Percentiles rank a stretch among this genome's conserved stretches.
Evolutionary conservation across 2,113 vertebrate genomes (phyloP).

Genomic region (Sebastes fasciatus): DNA sequence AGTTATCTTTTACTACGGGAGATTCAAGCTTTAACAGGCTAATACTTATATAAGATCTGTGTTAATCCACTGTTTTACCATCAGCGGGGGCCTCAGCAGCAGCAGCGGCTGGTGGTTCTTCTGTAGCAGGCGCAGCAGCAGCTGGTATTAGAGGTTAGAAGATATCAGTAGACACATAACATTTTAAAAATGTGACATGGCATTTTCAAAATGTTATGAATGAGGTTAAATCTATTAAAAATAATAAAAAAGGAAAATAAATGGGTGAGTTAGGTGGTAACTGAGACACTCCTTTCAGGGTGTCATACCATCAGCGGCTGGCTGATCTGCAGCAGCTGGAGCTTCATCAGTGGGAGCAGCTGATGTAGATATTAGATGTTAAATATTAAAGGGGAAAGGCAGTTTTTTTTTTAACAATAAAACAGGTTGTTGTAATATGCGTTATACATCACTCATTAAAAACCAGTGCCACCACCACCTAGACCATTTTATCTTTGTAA

Average conservation of each 20-base stretch:
- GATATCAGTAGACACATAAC: neutral
- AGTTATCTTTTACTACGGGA: neutral
- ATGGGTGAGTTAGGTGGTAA: neutral
- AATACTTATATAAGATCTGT: neutral
- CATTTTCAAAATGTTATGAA: constrained; percentile 29
- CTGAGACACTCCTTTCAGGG: neutral
- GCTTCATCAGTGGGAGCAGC: constrained; percentile 22
- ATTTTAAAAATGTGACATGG: neutral
- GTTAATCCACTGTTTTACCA: constrained; percentile 33
- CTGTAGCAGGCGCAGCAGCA: constrained; percentile 20
- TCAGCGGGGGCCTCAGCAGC: constrained; percentile 34
- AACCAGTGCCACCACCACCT: neutral
- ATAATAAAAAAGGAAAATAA: neutral
- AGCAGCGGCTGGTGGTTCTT: constrained; percentile 22
- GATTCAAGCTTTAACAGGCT: neutral
- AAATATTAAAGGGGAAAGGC: neutral
- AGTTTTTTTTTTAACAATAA: neutral
- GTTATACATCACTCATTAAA: neutral
- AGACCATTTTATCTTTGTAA: neutral
- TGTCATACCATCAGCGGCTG: neutral
- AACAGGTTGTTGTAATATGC: neutral
- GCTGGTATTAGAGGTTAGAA: constrained; percentile 51
- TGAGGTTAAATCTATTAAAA: neutral
- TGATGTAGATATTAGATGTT: constrained; percentile 30
- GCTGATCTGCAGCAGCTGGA: neutral